Percentiles rank a stretch among this genome's conserved stretches.
These are phyloP conservation scores for Porites rus DNA, from an alignment of 92 coral and sea anemone species.

Conservation along the genomic window DNA sequence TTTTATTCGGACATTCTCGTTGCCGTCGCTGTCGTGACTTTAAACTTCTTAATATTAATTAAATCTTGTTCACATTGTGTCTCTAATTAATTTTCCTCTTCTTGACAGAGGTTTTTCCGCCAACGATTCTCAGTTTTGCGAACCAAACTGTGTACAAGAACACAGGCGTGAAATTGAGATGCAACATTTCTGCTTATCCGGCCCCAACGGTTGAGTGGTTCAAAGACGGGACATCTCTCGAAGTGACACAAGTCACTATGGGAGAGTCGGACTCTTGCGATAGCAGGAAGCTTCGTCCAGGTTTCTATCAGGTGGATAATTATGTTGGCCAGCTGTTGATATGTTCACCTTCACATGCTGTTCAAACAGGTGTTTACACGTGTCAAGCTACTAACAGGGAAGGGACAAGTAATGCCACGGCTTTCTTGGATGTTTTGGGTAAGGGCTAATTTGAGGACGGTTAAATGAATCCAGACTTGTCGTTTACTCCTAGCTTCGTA, in stretches of 20 bases:
- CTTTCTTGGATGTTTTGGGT: conserved; percentile 44
- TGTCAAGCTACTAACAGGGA: conserved; percentile 23
- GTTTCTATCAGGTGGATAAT: conserved; percentile 1
- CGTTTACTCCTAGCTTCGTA: no score
- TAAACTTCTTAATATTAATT: no score
- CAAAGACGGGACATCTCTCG: background rate
- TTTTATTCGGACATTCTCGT: no score
- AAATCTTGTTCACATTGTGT: no score
- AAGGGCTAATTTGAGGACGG: background rate
- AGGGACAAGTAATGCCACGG: conserved; percentile 42
- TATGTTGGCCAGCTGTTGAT: conserved; percentile 6
- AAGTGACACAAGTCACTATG: background rate
- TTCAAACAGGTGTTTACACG: conserved; percentile 30
- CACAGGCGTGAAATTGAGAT: background rate
- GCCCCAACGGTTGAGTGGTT: conserved; percentile 11
- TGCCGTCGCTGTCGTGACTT: no score
- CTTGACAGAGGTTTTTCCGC: conserved; percentile 33
- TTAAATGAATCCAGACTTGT: no score
- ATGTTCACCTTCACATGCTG: conserved; percentile 25
- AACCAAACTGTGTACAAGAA: conserved; percentile 5
- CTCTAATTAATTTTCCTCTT: background rate
- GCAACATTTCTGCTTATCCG: conserved; percentile 30
- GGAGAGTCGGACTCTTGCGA: background rate
- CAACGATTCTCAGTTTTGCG: conserved; percentile 10
- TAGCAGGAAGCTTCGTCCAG: background rate